These are phyloP conservation scores for Tachina fera DNA, from an alignment of 2,888 invertebrate species.

Conservation along the genomic window DNA sequence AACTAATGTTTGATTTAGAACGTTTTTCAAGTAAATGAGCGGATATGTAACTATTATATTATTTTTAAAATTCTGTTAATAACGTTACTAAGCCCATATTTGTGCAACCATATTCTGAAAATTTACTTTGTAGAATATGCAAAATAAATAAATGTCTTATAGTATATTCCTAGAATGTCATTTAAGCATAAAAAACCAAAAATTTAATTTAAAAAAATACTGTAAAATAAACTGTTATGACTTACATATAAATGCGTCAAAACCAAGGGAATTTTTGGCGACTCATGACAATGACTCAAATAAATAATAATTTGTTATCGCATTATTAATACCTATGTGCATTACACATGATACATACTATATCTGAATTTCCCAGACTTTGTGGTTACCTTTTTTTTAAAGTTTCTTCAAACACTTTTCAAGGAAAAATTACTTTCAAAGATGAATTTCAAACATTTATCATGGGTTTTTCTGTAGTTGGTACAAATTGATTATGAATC, in stretches of 20 bases:
- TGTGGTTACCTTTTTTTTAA: constrained; percentile 22
- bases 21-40: too few relatives aligned
- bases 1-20: too few relatives aligned
- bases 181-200: neutral
- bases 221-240: neutral
- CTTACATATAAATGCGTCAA: constrained; percentile 11
- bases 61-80: too few relatives aligned
- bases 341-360: neutral
- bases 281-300: constrained; percentile 17
- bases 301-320: constrained; percentile 8
- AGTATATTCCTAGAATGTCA: too few relatives aligned
- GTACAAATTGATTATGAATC: neutral
- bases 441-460: neutral
- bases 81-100: too few relatives aligned
- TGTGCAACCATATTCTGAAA: too few relatives aligned
- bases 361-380: constrained; percentile 25
- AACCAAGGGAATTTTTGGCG: constrained; percentile 6
- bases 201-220: neutral
- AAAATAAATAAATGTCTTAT: too few relatives aligned
- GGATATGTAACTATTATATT: too few relatives aligned
- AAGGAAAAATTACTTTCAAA: neutral
- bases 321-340: neutral
- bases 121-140: too few relatives aligned
- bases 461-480: constrained; percentile 24
- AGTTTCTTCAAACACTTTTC: constrained; percentile 9